Base-by-base conservation (phyloP, 2,888 invertebrate species). In the Morpho helenor region DNA sequence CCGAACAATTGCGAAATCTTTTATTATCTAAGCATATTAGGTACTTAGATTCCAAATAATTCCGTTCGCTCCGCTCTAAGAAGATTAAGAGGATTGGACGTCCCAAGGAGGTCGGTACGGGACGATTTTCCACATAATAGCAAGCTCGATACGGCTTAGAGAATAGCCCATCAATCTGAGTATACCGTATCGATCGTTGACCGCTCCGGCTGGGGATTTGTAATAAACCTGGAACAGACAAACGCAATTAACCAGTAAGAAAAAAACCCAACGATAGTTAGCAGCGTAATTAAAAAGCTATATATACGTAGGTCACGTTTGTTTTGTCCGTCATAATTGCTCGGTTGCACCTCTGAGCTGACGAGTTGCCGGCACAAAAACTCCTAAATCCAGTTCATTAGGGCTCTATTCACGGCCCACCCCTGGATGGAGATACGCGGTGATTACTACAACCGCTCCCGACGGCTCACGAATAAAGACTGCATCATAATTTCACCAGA, bases 361-460 rank as follows among this genome's bases (percentile, higher is more conserved):
- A 87, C 86, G 87, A 88, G 80, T 84, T 80, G 79, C 78, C 80
- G 78, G 82, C 82, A 90, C 89, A 89, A 90, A 90, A 90, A 88
- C 88, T 87, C 88, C 90, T 88, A 90, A 90, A 90, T 90, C 89
- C 90, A 90, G 90, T 90, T 90, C 90, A 90, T 90, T 90, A 89
- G 89, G 87, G 82, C 87, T 84, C 90, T 82, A 90, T 90, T 90
- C 90, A 90, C 77, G 76, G 80, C 80, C 83, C 86, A 83, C 90
- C 89, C 90, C 87, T 87, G 88, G 87, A 83, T 88, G 87, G 87
- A 89, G 90, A 90, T 87, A 88, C 89, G 87, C 88, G 89, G 89
- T 90, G 90, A 90, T 90, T 90, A 90, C 89, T 89, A 88, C 89
- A 88, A 89, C 89, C 89, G 89, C 88, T 89, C 88, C 89, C 89